A percentile compares a stretch with the other conserved stretches of the same genome.
These are phyloP conservation scores for Enteromius viviparus DNA, from an alignment of 2,797 vertebrate genomes.

Conservation along the genomic window DNA sequence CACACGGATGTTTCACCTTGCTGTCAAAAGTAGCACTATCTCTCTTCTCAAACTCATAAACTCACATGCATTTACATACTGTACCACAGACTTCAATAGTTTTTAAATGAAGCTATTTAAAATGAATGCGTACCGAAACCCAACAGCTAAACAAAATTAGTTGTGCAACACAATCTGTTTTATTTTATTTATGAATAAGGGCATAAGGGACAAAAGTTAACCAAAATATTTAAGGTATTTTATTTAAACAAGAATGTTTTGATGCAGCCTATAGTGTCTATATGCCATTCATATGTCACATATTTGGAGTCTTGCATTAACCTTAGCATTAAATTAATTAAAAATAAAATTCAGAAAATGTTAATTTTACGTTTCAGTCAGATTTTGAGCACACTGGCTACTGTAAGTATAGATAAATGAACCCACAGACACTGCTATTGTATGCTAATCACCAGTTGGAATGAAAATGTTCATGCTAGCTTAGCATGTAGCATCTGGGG, in stretches of 20 bases:
- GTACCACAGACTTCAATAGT: neutral
- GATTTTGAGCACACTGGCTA: neutral
- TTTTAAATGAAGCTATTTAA: neutral
- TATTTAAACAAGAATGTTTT: neutral
- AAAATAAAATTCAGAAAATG: neutral
- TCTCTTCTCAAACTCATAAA: conserved; percentile 9
- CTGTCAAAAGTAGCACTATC: conserved; percentile 39
- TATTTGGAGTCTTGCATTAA: neutral
- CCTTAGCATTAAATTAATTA: neutral
- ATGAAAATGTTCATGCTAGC: neutral
- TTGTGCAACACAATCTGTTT: neutral
- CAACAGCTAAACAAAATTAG: neutral
- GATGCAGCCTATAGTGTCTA: neutral
- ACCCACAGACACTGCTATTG: neutral
- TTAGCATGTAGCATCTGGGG: conserved; percentile 1
- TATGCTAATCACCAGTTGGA: too few species aligned
- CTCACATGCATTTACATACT: neutral
- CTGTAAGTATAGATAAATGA: neutral
- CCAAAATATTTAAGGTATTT: neutral
- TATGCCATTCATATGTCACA: neutral
- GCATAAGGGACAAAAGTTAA: neutral
- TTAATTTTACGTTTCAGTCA: neutral
- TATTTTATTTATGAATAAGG: neutral
- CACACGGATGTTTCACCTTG: conserved; percentile 37
- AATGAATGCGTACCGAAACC: neutral